A percentile compares a stretch with the other conserved stretches of the same genome.
Evolutionary conservation across 2,797 vertebrate genomes (phyloP).

Genomic region (Tolypeutes matacus): DNA sequence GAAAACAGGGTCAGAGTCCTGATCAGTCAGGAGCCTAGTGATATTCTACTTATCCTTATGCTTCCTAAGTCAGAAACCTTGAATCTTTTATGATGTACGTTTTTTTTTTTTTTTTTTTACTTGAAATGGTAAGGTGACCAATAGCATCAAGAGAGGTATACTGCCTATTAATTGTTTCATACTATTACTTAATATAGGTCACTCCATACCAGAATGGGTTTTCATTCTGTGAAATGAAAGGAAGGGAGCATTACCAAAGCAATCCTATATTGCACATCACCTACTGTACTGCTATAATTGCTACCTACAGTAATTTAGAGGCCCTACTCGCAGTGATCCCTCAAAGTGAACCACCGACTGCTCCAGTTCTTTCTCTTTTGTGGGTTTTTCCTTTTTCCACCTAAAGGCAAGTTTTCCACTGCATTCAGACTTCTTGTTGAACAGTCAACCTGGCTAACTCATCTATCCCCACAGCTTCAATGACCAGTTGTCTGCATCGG

Average conservation of each 20-base stretch:
- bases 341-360: neutral
- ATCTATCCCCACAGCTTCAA: neutral
- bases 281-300: neutral
- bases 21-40: neutral
- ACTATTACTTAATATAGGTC: constrained; percentile 33
- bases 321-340: neutral
- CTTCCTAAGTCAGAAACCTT: constrained; percentile 25
- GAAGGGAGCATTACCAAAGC: neutral
- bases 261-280: neutral
- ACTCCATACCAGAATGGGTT: neutral
- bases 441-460: constrained; percentile 29
- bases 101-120: neutral
- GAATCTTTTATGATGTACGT: neutral
- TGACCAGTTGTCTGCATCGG: constrained; percentile 5
- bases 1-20: neutral
- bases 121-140: constrained; percentile 36
- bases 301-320: neutral
- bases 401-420: neutral
- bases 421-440: constrained; percentile 13
- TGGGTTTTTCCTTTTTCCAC: neutral
- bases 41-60: neutral
- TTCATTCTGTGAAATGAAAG: constrained; percentile 17
- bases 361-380: constrained; percentile 13
- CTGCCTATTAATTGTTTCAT: neutral
- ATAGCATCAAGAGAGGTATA: constrained; percentile 11